Percentiles rank a stretch among this genome's conserved stretches.
These are phyloP conservation scores for Hippocampus mohnikei DNA, from an alignment of 2,113 vertebrate species.

Conservation along the genomic window DNA sequence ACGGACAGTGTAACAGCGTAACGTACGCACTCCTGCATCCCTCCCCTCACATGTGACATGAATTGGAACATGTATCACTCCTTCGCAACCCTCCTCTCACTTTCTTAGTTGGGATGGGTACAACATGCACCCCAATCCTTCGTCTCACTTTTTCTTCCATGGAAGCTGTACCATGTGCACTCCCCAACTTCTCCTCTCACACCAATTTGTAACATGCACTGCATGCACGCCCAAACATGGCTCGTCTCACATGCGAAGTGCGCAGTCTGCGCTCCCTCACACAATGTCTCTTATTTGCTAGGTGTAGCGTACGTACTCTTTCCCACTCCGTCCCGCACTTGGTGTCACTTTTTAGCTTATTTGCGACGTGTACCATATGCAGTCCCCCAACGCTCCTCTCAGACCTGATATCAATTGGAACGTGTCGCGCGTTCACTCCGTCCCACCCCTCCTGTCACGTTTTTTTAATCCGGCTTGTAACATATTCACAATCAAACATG, in stretches of 20 bases:
- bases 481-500: neutral
- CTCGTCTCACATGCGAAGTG: neutral
- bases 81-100: too few species aligned
- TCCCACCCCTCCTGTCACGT: neutral
- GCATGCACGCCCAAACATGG: too few species aligned
- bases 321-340: neutral
- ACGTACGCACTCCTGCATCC: too few species aligned
- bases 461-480: neutral
- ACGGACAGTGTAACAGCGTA: too few species aligned
- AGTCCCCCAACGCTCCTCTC: neutral
- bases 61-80: neutral
- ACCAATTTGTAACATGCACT: too few species aligned
- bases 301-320: too few species aligned
- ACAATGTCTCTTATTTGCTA: neutral
- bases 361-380: neutral
- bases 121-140: too few species aligned
- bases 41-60: too few species aligned
- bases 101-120: too few species aligned
- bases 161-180: too few species aligned
- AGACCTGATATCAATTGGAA: neutral
- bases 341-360: neutral
- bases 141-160: too few species aligned
- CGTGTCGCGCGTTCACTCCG: neutral
- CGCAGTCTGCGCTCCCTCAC: neutral
- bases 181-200: too few species aligned